Base-by-base conservation (phyloP, 1,140 invertebrate species). In the Euborellia annulipes region DNA sequence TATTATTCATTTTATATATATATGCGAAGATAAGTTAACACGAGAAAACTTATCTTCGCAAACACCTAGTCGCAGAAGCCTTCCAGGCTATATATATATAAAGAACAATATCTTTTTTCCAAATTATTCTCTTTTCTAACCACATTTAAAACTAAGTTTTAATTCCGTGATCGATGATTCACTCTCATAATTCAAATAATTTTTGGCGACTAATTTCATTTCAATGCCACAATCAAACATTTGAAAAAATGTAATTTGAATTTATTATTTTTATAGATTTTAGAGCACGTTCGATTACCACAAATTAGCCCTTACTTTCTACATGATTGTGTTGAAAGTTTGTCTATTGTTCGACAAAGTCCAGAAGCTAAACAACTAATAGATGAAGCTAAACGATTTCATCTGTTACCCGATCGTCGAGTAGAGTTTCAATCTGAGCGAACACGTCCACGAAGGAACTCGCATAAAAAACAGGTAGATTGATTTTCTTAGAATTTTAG, bases 301-400 rank as follows among this genome's bases (percentile, higher is more conserved):
- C 62, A 71, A 38, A 57, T 75, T 34, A 71, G 65, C 48, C 72
- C 72, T 0, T 75, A 76, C 54, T 76, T 71, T 56, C 62, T 76
- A 36, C 65, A 71, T 56, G 73, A 76, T 55, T 62, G 61, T 50
- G 69, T 75, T 14, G 67, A 68, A 48, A 59, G 54, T 17, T 55
- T 64, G 47, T 45, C 56, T 23, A 55, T 64, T 14, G 57, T 73
- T 17, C 48, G 51, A 16, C 47, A 58, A 7, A 65, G 55, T 40
- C 52, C 61, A 4, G 58, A 63, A 40, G 71, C 69, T 52, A 58
- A 37, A 38, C 41, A 57, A 22, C 53, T 72, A 39, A 55, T 72
- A 2, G 57, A 58, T 23, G 71, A 72, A 54, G 70, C 71, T 2
- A 67, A 67, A 50, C 54, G 63, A 20, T 73, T 63, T 51, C 69